These are phyloP conservation scores for Spodoptera exigua DNA, from an alignment of 2,888 invertebrate genomes.

Conservation along the genomic window DNA sequence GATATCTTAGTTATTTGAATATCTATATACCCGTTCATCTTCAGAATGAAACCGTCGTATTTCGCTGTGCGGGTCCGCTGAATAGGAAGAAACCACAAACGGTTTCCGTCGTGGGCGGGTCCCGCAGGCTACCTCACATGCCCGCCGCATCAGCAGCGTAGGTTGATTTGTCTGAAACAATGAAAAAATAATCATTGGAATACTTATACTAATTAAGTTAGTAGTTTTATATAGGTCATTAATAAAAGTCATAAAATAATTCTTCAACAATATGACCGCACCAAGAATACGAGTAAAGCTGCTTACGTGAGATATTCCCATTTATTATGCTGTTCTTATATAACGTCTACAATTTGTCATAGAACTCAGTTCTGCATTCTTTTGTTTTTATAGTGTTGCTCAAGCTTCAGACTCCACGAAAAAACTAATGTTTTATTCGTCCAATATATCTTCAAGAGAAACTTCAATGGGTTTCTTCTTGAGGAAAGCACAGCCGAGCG, in stretches of 20 bases:
- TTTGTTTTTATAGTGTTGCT: constrained; percentile 29
- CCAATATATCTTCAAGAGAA: constrained; percentile 74
- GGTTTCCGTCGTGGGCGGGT: constrained; percentile 71
- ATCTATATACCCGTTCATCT: constrained; percentile 77
- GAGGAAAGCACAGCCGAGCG: constrained; percentile 60
- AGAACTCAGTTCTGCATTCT: constrained; percentile 26
- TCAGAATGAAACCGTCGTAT: constrained; percentile 70
- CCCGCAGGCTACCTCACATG: constrained; percentile 81
- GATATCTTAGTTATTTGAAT: constrained; percentile 18
- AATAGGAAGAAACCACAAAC: constrained; percentile 68
- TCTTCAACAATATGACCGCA: constrained; percentile 46
- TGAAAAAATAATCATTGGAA: constrained; percentile 46
- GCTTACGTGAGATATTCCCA: constrained; percentile 61
- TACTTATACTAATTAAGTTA: neutral
- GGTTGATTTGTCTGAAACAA: constrained; percentile 77
- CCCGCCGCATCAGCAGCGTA: constrained; percentile 78
- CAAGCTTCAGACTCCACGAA: constrained; percentile 18
- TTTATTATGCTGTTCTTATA: constrained; percentile 56
- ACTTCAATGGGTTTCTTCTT: constrained; percentile 79
- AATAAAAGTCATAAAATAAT: constrained; percentile 35
- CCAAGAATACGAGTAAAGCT: constrained; percentile 57
- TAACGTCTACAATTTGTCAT: constrained; percentile 51
- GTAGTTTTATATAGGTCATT: neutral
- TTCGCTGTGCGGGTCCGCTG: constrained; percentile 66
- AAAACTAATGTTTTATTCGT: constrained; percentile 62